Base-by-base conservation (phyloP, 2,888 invertebrate species). In the Hydropsyche betteni region DNA sequence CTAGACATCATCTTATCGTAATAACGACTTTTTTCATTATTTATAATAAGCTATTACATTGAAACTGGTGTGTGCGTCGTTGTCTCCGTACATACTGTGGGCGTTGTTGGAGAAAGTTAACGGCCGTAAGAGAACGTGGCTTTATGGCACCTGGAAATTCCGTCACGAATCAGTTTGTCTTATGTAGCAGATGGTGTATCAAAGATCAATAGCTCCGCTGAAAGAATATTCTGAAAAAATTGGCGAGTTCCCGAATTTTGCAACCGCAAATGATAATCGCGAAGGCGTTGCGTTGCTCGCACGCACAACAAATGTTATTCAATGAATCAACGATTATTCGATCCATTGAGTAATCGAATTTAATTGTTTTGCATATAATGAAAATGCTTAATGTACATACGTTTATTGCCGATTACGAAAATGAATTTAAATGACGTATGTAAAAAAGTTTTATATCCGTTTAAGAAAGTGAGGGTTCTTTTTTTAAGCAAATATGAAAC, bases 101-200 rank as follows among this genome's bases (percentile, higher is more conserved):
- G 58, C 58, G 58, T 58, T 24, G 14, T 24, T 14, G 33, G 64
- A 64, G 64, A 64, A 64, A 64, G 64, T 64, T 36, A 64, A 64
- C 5, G 5, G 58, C 58, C 24, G 58, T 8, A 14, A 58, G 24
- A n/a, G 53, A 53, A 53, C 58, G 58, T 58, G 8, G 58, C 58
- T 58, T 58, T 58, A 58, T 58, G 58, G 14, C 8, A 14, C 16
- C 24, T 58, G 58, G 58, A 58, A 58, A 58, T 58, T 58, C 58
- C 58, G 8, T 24, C n/a, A 8, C 5, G 8, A 58, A 14, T 24
- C 58, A 58, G 10, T 44, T 58, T 24, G 8, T 58, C 14, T 53
- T 16, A 24, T 24, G 24, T 58, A 24, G 16, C 58, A 58, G 14
- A 58, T 58, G 58, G 16, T 58, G 58, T 24, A n/a, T 53, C 10